Evolutionary conservation across 2,113 vertebrate species (phyloP).

Genomic region (Pedetes capensis): DNA sequence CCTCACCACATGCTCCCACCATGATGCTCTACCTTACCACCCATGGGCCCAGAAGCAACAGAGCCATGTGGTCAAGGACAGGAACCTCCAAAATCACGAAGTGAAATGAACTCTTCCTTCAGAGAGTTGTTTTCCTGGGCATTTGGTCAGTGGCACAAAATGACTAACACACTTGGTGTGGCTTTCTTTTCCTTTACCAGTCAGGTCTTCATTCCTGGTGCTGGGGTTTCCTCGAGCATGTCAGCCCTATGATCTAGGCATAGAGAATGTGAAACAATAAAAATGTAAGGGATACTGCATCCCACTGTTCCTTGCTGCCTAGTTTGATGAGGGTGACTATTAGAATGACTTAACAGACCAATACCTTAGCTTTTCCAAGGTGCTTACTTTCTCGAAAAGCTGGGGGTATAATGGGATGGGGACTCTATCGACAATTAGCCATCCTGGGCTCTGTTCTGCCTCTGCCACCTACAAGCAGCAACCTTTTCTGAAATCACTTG

Average conservation of each 20-base stretch:
- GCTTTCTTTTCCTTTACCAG: background rate
- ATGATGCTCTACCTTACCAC: too few relatives aligned
- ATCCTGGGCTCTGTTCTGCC: background rate
- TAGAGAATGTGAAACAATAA: background rate
- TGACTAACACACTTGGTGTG: background rate
- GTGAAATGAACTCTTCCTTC: too few relatives aligned
- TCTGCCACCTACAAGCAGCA: background rate
- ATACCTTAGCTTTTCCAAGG: background rate
- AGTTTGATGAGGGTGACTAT: background rate
- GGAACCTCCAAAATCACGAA: too few relatives aligned
- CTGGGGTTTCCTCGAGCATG: background rate
- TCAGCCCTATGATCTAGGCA: background rate
- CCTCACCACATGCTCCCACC: too few relatives aligned
- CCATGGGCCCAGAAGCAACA: too few relatives aligned
- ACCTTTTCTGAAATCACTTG: background rate
- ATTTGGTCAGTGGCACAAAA: too few relatives aligned
- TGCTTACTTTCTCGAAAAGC: background rate
- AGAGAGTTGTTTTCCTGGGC: too few relatives aligned
- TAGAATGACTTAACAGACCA: background rate
- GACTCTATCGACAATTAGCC: too few relatives aligned
- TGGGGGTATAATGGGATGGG: accelerated
- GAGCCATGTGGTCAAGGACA: too few relatives aligned
- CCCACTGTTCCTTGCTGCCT: background rate
- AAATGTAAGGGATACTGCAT: background rate
- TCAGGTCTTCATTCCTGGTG: background rate